These are phyloP conservation scores for Danio albolineatus DNA, from an alignment of 2,797 vertebrate species.

Conservation along the genomic window DNA sequence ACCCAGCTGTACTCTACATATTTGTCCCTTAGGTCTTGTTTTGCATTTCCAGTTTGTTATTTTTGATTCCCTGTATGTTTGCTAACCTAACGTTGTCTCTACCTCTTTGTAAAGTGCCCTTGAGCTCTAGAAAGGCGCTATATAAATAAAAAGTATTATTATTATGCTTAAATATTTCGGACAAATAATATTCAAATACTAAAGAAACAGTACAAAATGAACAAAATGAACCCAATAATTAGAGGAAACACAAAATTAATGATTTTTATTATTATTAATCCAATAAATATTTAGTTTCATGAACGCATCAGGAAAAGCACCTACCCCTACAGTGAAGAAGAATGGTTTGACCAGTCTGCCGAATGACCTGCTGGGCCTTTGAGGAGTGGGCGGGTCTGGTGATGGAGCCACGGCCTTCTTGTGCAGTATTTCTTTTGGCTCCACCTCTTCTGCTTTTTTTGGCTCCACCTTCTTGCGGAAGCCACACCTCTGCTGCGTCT, in stretches of 20 bases:
- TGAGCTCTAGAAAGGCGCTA: too few species aligned
- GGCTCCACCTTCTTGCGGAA: slow-evolving; percentile 83
- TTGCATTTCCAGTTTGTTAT: too few species aligned
- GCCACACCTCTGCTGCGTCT: slow-evolving; percentile 80
- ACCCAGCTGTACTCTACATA: too few species aligned
- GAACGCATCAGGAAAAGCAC: slow-evolving; percentile 8
- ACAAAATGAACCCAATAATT: background rate
- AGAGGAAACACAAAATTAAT: background rate
- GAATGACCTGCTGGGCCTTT: slow-evolving; percentile 70
- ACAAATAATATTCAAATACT: too few species aligned
- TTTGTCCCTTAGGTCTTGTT: too few species aligned
- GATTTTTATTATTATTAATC: too few species aligned
- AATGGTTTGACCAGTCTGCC: slow-evolving; percentile 84
- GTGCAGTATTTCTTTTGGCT: slow-evolving; percentile 57
- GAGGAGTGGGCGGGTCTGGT: slow-evolving; percentile 64
- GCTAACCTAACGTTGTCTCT: too few species aligned
- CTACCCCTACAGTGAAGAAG: slow-evolving; percentile 91
- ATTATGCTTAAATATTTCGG: too few species aligned
- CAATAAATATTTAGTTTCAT: background rate
- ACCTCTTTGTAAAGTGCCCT: too few species aligned
- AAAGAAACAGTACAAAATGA: too few species aligned
- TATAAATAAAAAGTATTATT: too few species aligned
- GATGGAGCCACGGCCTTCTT: slow-evolving; percentile 70
- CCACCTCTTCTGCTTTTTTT: slow-evolving; percentile 71
- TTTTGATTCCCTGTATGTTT: too few species aligned